Base-by-base conservation (phyloP, 2,113 vertebrate genomes). In the Eretmochelys imbricata region DNA sequence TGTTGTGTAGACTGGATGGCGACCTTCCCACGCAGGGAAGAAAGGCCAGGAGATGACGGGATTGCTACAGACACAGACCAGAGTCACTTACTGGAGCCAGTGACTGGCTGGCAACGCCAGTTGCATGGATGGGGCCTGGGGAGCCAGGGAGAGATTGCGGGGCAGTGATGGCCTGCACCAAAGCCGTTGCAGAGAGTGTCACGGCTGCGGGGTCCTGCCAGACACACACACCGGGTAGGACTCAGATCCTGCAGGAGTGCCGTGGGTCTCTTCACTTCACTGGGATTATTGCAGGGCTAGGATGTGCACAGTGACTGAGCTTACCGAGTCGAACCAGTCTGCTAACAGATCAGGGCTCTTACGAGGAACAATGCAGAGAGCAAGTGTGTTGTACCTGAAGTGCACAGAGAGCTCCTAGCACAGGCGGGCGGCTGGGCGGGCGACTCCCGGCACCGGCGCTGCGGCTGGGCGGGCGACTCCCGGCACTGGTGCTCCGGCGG, bases 11-110 rank as follows among this genome's bases (percentile, higher is more conserved):
- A 72, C 20, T 10, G n/a, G 38, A 27, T 29, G 65, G 19, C 4
- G 19, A 42, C 24, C 46, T 13, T 9, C 27, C 35, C 62, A 4
- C 35, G 4, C 62, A 0, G 0, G 3, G 2, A 85, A 48, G 51
- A 88, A 14, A 89, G 48, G 48, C 54, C 49, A 90, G 14, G 69
- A 31, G 31, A 87, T 29, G 62, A 14, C 7, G 31, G 16, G 7
- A 14, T 31, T 65, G 29, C 24, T 51, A 87, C 57, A 89, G 59
- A 48, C 1, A 48, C 7, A 53, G 84, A 76, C 11, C 2, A 51
- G 14, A 55, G 81, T 54, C 29, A 22, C 69, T 19, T 42, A 19
- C 35, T 6, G 31, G 22, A 46, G 72, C 20, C 20, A 76, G 22
- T 76, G 72, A 13, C 38, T 12, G 38, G 10, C 4, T 22, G 22